These are phyloP conservation scores for Drosophila colorata DNA, from an alignment of 2,888 invertebrate species.

Conservation along the genomic window DNA sequence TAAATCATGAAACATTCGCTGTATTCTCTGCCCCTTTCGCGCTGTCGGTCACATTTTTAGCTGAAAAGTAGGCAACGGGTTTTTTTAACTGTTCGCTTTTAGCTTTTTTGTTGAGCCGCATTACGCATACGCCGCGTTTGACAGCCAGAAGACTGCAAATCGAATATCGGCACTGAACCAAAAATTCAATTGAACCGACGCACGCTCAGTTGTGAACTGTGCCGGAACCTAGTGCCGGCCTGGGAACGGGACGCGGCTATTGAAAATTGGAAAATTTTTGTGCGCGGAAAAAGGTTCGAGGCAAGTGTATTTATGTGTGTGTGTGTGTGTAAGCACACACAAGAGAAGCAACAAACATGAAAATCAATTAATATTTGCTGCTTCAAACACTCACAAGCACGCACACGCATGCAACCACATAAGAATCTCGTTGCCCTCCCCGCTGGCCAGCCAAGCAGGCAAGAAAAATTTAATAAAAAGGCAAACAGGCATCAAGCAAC, in stretches of 20 bases:
- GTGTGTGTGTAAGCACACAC: slow-evolving; percentile 1
- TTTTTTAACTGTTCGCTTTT: background rate
- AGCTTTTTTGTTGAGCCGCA: background rate
- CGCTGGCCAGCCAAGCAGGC: background rate
- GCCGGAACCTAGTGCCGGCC: background rate
- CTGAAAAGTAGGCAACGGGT: slow-evolving; percentile 44
- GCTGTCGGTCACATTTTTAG: background rate
- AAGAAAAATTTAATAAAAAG: slow-evolving; percentile 54
- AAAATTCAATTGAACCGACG: slow-evolving; percentile 20
- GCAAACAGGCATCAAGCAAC: slow-evolving; percentile 38
- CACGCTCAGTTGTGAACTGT: background rate
- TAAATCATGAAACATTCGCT: slow-evolving; percentile 13
- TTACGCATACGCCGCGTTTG: slow-evolving; percentile 40
- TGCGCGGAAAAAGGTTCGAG: background rate
- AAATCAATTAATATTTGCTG: slow-evolving; percentile 60
- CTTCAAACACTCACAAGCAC: slow-evolving; percentile 6
- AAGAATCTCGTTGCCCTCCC: background rate
- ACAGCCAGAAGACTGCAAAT: slow-evolving; percentile 23
- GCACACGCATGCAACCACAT: slow-evolving; percentile 5
- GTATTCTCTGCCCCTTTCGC: background rate
- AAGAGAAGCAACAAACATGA: slow-evolving; percentile 26
- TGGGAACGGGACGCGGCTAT: background rate
- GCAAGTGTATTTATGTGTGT: background rate
- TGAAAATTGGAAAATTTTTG: slow-evolving; percentile 8
- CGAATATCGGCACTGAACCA: slow-evolving; percentile 20